Conservation (phyloP, 2,888 invertebrate species). For the Chrysolina americana region DNA sequence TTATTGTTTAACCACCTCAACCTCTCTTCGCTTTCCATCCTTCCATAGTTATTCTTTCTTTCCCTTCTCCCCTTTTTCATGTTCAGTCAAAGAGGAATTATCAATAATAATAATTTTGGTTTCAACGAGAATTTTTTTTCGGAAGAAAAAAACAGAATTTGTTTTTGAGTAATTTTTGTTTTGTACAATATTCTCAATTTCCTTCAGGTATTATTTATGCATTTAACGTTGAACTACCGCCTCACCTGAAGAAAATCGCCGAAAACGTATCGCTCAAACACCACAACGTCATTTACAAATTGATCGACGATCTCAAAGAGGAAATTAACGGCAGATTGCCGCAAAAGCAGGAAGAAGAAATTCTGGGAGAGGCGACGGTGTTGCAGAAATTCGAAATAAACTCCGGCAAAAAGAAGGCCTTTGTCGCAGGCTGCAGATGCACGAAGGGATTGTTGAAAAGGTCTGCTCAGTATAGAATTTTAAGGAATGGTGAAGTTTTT, state of each 20-base stretch:
- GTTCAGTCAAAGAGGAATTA: no score
- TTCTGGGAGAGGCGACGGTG: conserved; percentile 87
- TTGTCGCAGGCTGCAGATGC: conserved; percentile 92
- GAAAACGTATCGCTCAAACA: conserved; percentile 76
- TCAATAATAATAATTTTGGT: no score
- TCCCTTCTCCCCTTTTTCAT: no score
- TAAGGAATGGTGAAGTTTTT: conserved; percentile 77
- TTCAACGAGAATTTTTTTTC: no score
- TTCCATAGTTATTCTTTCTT: no score
- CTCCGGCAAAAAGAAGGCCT: conserved; percentile 84
- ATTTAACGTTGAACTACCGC: conserved; percentile 83
- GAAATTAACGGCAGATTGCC: conserved; percentile 85
- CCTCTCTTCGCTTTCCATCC: no score
- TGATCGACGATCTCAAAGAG: conserved; percentile 90
- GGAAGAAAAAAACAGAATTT: no score
- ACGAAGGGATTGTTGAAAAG: conserved; percentile 82
- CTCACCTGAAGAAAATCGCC: conserved; percentile 71
- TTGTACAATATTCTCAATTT: not conserved
- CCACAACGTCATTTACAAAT: conserved; percentile 93
- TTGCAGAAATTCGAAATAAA: conserved; percentile 86
- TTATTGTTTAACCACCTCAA: no score
- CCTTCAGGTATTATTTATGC: conserved; percentile 88
- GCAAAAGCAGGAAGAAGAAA: conserved; percentile 80
- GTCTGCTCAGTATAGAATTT: conserved; percentile 77
- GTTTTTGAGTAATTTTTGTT: no score